Conservation (phyloP, 2,888 invertebrate species). For the Dione juno region DNA sequence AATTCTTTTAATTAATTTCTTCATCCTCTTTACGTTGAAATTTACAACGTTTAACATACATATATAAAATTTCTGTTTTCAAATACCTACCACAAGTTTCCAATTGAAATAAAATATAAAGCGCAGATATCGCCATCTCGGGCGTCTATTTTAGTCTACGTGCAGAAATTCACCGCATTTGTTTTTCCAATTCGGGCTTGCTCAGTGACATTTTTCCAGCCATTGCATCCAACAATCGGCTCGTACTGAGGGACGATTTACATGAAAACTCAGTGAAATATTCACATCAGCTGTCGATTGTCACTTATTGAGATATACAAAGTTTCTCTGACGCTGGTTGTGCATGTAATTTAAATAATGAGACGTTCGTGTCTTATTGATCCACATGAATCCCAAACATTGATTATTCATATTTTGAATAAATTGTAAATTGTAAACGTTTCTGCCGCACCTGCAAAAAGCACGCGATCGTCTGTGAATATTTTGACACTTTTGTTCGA, state of each 20-base stretch:
- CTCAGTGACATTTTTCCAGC: constrained; percentile 63
- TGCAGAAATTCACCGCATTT: constrained; percentile 65
- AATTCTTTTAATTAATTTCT: constrained; percentile 69
- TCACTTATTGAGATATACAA: constrained; percentile 78
- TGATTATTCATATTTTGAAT: constrained; percentile 57
- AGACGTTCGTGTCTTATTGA: constrained; percentile 64
- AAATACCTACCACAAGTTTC: constrained; percentile 64
- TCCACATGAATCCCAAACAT: constrained; percentile 58
- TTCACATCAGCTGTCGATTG: constrained; percentile 77
- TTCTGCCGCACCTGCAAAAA: constrained; percentile 32
- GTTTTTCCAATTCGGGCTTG: constrained; percentile 63
- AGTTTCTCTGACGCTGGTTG: constrained; percentile 70
- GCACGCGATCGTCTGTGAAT: constrained; percentile 56
- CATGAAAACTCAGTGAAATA: constrained; percentile 78
- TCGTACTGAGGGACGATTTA: constrained; percentile 67
- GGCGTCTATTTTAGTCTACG: constrained; percentile 60
- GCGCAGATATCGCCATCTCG: constrained; percentile 43
- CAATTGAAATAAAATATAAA: constrained; percentile 46
- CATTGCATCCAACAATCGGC: constrained; percentile 59
- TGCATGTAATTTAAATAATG: constrained; percentile 77
- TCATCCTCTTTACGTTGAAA: constrained; percentile 54
- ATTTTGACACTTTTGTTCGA: constrained; percentile 72
- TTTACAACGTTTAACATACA: constrained; percentile 45
- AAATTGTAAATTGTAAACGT: constrained; percentile 47
- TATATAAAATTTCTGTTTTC: constrained; percentile 64